Evolutionary conservation across 2,888 invertebrate genomes (phyloP), one percentile per base, ranked within the genome.

Genomic region (Prosapia bicincta): DNA sequence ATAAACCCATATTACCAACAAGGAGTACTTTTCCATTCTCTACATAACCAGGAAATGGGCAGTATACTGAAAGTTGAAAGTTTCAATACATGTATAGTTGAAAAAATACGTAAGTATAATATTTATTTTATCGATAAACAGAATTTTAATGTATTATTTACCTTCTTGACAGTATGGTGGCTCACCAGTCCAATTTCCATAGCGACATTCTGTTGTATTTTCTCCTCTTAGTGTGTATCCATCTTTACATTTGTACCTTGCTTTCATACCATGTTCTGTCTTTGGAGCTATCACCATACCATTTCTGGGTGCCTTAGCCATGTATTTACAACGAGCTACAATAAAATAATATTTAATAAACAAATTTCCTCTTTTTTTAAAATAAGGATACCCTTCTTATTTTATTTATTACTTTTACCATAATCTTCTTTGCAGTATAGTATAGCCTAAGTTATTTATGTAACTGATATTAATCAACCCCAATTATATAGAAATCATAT

Each of bases 241-340:
- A 82, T 98, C 97, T 82, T 95, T 94, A 83, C 99, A 99, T 79
- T 93, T 91, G 84, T 96, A 99, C 28, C 94, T 88, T 0, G 99
- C 99, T 83, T 92, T 92, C 93, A 97, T 96, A 0, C 97, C 97
- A 83, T 99, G 99, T 79, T 96, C 95, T n/a, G 96, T 96, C 83
- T 97, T 97, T 0, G 98, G 97, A 0, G 98, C 99, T 76, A 99
- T 93, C 3, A 98, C 97, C 91, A 98, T 95, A 0, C 99, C 98
- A 82, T 97, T 93, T 73, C 94, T 92, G 0, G 99, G 97, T 3
- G 92, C 88, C 77, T 89, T 91, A 0, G 97, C 97, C 88, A 97
- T 90, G 81, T 85, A 85, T 82, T 94, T 94, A 84, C 97, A 96
- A 28, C 94, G 90, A 75, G 86, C 89, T 90, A 82, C 10, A 82